These are phyloP conservation scores for Scaptomyza caliginosa DNA, from an alignment of 2,888 invertebrate genomes.

Conservation along the genomic window DNA sequence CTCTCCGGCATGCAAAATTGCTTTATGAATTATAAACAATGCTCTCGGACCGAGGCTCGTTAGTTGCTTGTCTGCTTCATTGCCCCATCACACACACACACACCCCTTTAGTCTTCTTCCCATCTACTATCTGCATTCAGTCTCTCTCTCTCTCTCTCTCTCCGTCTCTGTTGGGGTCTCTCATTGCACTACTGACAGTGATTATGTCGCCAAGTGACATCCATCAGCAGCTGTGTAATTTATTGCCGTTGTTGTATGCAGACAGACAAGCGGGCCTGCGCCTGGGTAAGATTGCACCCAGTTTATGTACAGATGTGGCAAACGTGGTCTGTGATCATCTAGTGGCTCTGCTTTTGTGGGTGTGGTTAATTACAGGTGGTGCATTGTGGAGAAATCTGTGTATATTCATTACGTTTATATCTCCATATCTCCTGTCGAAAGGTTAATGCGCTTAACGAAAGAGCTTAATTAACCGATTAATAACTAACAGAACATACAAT, in stretches of 20 bases:
- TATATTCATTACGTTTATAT: not conserved
- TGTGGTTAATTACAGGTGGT: slow-evolving; percentile 49
- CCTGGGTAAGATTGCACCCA: slow-evolving; percentile 53
- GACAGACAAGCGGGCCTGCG: slow-evolving; percentile 20
- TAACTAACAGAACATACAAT: slow-evolving; percentile 6
- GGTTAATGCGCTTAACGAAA: slow-evolving; percentile 54
- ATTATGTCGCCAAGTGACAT: slow-evolving; percentile 73
- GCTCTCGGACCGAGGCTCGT: slow-evolving; percentile 53
- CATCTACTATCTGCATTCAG: not conserved
- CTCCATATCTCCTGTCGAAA: slow-evolving; percentile 13
- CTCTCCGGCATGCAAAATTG: slow-evolving; percentile 60
- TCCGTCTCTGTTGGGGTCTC: slow-evolving; percentile 32
- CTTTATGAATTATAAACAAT: slow-evolving; percentile 73
- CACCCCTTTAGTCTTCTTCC: not conserved
- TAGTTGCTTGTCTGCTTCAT: slow-evolving; percentile 57
- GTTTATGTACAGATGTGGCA: slow-evolving; percentile 39
- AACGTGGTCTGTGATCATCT: slow-evolving; percentile 26
- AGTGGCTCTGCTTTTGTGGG: slow-evolving; percentile 7
- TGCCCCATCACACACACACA: slow-evolving; percentile 31
- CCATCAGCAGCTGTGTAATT: slow-evolving; percentile 70
- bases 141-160: not conserved
- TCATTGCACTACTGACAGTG: slow-evolving; percentile 68
- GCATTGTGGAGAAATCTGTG: slow-evolving; percentile 15
- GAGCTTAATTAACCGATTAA: slow-evolving; percentile 53
- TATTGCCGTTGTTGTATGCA: slow-evolving; percentile 45